phyloP scores from a whole-genome alignment of 2,797 vertebrate species.

The Cynopterus sphinx region DNA sequence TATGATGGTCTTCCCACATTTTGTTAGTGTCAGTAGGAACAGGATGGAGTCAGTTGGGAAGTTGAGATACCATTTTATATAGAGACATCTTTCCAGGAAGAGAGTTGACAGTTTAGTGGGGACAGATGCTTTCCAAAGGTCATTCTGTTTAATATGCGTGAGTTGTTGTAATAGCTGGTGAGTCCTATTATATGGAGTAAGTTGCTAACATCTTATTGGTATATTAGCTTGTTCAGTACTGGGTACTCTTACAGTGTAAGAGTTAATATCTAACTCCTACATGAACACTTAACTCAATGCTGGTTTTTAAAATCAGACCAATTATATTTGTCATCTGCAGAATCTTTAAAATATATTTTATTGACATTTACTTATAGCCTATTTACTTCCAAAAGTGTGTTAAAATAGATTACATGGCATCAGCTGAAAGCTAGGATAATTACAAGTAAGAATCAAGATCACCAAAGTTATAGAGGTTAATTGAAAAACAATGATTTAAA shows the following conservation, averaged over 20 bases:
- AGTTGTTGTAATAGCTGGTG: neutral
- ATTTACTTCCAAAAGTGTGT: slow-evolving; percentile 28
- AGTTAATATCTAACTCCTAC: neutral
- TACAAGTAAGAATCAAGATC: slow-evolving; percentile 31
- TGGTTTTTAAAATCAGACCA: slow-evolving; percentile 35
- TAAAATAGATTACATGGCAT: slow-evolving; percentile 7
- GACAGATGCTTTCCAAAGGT: neutral
- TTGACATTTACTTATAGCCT: slow-evolving; percentile 24
- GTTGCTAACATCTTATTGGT: slow-evolving; percentile 28
- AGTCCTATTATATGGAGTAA: neutral
- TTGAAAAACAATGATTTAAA: slow-evolving; percentile 49
- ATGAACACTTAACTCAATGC: neutral
- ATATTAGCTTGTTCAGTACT: neutral
- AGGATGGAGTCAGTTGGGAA: slow-evolving; percentile 40
- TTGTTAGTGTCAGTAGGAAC: slow-evolving; percentile 30
- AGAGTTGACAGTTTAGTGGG: slow-evolving; percentile 26
- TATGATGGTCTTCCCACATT: slow-evolving; percentile 41
- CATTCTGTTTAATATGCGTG: neutral
- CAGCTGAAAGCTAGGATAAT: slow-evolving; percentile 51
- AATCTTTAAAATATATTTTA: slow-evolving; percentile 39
- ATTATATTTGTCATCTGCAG: neutral
- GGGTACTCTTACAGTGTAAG: neutral
- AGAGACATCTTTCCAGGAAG: slow-evolving; percentile 38
- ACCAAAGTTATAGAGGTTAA: slow-evolving; percentile 39
- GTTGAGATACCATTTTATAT: slow-evolving; percentile 35